A percentile compares a stretch with the other conserved stretches of the same genome.
phyloP scores from a whole-genome alignment of 2,797 vertebrate genomes.

The Spinus olivaceus region DNA sequence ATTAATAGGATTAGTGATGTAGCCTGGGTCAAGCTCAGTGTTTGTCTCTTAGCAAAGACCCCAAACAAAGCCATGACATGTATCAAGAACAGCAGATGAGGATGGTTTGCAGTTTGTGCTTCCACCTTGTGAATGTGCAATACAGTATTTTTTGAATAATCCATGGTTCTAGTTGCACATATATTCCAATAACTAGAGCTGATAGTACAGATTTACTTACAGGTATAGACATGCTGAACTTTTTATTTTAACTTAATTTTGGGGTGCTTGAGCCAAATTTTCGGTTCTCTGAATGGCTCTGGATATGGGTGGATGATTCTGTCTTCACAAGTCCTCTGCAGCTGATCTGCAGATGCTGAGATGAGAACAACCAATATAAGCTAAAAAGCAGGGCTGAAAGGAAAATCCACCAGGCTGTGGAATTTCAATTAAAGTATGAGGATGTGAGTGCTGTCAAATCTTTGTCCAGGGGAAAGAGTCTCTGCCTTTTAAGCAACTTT shows the following conservation, averaged over 20 bases:
- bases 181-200: not conserved
- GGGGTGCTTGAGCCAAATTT: not conserved
- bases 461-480: not conserved
- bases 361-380: not conserved
- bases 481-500: not conserved
- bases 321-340: not conserved
- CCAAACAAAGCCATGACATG: not conserved
- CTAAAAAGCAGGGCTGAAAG: not conserved
- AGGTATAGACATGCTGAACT: not conserved
- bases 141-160: not conserved
- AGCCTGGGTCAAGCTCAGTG: not conserved
- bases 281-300: not conserved
- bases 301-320: not conserved
- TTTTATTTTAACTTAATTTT: not conserved
- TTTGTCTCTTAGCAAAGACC: not conserved
- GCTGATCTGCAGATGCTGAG: not conserved
- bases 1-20: not conserved
- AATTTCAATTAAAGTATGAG: not conserved
- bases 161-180: not conserved
- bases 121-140: not conserved
- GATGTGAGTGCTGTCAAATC: not conserved
- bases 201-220: not conserved
- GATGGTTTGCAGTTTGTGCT: not conserved
- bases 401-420: not conserved
- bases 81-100: not conserved